Evolutionary conservation across 2,888 invertebrate genomes (phyloP).

Genomic region (Scotopteryx bipunctaria): DNA sequence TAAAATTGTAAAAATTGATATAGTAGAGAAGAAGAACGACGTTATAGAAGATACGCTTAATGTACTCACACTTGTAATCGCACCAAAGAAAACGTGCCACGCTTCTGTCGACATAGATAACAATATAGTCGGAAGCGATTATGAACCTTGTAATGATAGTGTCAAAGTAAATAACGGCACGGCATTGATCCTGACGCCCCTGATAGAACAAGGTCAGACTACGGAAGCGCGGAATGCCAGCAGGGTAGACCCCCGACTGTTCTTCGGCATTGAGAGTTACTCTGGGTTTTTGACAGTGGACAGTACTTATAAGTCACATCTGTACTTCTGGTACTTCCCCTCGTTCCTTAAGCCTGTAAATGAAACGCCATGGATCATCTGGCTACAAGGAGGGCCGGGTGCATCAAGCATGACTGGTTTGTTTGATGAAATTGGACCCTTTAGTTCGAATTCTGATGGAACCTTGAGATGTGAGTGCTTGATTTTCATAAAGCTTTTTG

Average conservation of each 20-base stretch:
- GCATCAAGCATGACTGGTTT: conserved; percentile 84
- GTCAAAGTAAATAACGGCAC: conserved; percentile 51
- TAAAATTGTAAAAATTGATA: conserved; percentile 17
- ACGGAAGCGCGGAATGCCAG: conserved; percentile 63
- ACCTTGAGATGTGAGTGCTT: conserved; percentile 49
- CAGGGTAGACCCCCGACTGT: conserved; percentile 54
- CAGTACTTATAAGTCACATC: conserved; percentile 87
- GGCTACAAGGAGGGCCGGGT: conserved; percentile 96
- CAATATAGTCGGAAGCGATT: conserved; percentile 30
- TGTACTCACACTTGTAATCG: conserved; percentile 1
- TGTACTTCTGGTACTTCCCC: conserved; percentile 95
- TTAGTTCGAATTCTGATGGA: conserved; percentile 42
- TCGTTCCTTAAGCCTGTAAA: conserved; percentile 61
- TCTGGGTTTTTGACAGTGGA: conserved; percentile 87
- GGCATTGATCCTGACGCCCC: conserved; percentile 66
- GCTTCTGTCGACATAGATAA: conserved; percentile 33
- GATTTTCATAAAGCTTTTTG: not conserved
- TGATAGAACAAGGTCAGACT: conserved; percentile 59
- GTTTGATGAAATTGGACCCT: conserved; percentile 74
- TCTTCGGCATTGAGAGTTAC: conserved; percentile 74
- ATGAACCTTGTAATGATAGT: conserved; percentile 30
- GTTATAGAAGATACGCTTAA: conserved; percentile 1
- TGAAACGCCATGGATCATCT: conserved; percentile 88
- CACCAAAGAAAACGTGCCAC: conserved; percentile 26
- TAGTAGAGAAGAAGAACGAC: conserved; percentile 11